Conservation (phyloP, 1,140 invertebrate genomes). For the Zaprionus camerounensis region DNA sequence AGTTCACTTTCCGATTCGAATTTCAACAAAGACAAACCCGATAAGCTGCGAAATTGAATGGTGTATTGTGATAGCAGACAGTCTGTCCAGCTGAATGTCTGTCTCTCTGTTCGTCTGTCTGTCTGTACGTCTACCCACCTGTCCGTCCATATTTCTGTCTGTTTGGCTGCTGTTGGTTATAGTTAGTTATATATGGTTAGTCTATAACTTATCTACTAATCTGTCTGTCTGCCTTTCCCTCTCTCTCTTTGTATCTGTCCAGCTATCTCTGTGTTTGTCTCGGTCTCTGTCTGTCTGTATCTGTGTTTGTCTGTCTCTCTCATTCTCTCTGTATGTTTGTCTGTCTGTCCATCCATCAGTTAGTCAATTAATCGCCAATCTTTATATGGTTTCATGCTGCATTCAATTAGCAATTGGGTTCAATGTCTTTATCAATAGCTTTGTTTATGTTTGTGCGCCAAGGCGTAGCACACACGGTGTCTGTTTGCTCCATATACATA, state of each 20-base stretch:
- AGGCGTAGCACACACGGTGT: too few relatives aligned
- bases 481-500: neutral
- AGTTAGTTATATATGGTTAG: too few relatives aligned
- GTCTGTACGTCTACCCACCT: neutral
- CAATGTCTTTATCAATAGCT: constrained; percentile 59
- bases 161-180: constrained; percentile 19
- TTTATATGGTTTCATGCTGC: constrained; percentile 36
- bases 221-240: too few relatives aligned
- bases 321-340: neutral
- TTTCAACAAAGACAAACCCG: constrained; percentile 12
- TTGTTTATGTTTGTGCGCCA: constrained; percentile 28
- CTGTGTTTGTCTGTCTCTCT: too few relatives aligned
- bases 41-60: neutral
- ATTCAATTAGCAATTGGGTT: constrained; percentile 63
- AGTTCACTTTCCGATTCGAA: neutral
- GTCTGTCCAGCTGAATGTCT: too few relatives aligned
- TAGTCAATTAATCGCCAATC: constrained; percentile 63
- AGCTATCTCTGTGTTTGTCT: too few relatives aligned
- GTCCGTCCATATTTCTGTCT: constrained; percentile 12
- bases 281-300: too few relatives aligned
- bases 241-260: too few relatives aligned
- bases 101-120: neutral
- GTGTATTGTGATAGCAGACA: neutral
- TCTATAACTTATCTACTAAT: neutral
- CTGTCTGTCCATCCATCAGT: constrained; percentile 20